A percentile compares a stretch with the other conserved stretches of the same genome.
These are phyloP conservation scores for Stenotaenia linearis DNA, from an alignment of 2,888 invertebrate genomes.

Conservation along the genomic window DNA sequence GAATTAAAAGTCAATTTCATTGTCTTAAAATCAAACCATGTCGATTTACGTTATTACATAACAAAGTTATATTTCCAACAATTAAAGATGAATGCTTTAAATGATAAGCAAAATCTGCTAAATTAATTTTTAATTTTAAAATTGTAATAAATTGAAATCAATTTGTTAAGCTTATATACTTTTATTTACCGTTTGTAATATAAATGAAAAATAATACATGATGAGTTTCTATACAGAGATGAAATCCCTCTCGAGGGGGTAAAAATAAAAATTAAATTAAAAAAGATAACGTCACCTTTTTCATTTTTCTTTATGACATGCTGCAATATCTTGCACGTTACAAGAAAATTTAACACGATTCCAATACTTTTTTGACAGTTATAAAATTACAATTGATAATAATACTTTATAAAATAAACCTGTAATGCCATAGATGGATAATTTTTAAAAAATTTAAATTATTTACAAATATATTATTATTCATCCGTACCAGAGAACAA, in stretches of 20 bases:
- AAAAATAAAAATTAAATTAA: not conserved
- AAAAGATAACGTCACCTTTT: not conserved
- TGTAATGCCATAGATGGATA: conserved; percentile 17
- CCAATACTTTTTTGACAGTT: not conserved
- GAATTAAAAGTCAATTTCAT: no score
- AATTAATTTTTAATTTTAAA: no score
- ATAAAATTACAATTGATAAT: not conserved
- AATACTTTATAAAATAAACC: conserved; percentile 15
- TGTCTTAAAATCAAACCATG: no score
- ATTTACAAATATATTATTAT: not conserved
- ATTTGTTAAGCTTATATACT: not conserved
- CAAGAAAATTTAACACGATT: not conserved
- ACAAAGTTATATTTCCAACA: no score
- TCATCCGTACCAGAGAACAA: conserved; percentile 1
- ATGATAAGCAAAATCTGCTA: no score
- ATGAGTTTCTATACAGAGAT: conserved; percentile 21
- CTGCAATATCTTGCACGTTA: not conserved
- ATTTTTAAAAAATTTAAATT: not conserved
- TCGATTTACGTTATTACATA: no score
- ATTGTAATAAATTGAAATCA: no score
- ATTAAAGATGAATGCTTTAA: no score
- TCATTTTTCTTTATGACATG: not conserved
- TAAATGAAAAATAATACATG: conserved; percentile 19
- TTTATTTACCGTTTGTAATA: conserved; percentile 19
- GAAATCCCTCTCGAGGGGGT: conserved; percentile 19